Conservation (phyloP, 2,797 vertebrate species). For the Liasis olivaceus region DNA sequence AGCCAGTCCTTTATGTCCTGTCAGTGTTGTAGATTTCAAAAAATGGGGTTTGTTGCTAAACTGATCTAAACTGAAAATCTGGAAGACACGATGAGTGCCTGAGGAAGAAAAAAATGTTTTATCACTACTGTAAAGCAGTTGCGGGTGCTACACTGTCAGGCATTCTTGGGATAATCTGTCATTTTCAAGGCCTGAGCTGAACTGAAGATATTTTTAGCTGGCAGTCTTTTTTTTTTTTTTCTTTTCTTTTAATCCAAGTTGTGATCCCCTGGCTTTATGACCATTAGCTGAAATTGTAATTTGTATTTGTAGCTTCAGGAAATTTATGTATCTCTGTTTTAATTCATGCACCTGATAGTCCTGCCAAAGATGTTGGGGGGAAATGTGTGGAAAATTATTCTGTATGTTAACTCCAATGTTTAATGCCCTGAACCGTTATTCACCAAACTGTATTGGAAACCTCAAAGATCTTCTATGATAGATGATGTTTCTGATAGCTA, state of each 20-base stretch:
- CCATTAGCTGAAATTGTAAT: neutral
- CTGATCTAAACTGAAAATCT: neutral
- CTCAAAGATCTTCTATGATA: neutral
- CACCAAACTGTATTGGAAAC: neutral
- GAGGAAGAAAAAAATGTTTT: neutral
- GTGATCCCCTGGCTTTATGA: neutral
- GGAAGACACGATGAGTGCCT: neutral
- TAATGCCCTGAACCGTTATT: neutral
- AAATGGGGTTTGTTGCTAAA: slow-evolving; percentile 2
- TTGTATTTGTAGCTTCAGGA: neutral
- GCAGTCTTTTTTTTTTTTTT: slow-evolving; percentile 23
- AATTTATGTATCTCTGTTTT: neutral
- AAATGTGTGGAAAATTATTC: neutral
- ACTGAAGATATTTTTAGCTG: neutral
- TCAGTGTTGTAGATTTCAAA: neutral
- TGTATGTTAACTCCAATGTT: neutral
- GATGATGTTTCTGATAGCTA: neutral
- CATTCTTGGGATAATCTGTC: neutral
- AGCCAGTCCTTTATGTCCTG: neutral
- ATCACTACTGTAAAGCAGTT: neutral
- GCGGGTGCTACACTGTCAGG: neutral
- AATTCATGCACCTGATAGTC: neutral
- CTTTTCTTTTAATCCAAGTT: neutral
- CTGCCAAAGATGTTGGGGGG: neutral
- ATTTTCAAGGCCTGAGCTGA: neutral